A percentile compares a stretch with the other conserved stretches of the same genome.
phyloP scores from a whole-genome alignment of 2,113 vertebrate genomes.

The Athene cunicularia region DNA sequence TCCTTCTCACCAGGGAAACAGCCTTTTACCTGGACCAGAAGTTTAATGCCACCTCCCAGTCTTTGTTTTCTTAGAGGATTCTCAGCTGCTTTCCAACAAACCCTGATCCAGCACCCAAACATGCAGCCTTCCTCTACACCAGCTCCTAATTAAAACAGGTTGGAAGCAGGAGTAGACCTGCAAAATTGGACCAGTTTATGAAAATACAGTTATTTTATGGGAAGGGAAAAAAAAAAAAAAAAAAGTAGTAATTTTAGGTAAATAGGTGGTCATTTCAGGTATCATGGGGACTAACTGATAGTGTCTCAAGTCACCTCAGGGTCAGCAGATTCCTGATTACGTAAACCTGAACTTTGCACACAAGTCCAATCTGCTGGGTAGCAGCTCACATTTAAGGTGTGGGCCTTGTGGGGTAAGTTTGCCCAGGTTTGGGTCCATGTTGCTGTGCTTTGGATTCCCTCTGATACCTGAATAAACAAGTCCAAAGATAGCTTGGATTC shows the following conservation, averaged over 20 bases:
- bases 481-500: background rate
- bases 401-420: background rate
- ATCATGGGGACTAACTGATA: background rate
- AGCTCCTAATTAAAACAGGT: background rate
- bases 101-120: background rate
- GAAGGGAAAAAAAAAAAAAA: background rate
- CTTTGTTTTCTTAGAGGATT: background rate
- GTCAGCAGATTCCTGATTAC: background rate
- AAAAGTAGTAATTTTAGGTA: background rate
- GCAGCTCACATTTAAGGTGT: background rate
- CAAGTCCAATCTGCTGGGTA: background rate
- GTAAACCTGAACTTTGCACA: background rate
- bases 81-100: background rate
- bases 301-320: background rate
- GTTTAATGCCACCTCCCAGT: background rate
- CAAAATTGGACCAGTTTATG: background rate
- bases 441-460: background rate
- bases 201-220: background rate
- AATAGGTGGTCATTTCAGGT: background rate
- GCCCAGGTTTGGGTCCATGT: background rate
- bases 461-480: background rate
- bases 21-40: background rate
- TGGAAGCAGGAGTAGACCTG: background rate
- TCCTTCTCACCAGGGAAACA: background rate
- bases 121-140: background rate